Percentiles rank a stretch among this genome's conserved stretches.
Conservation (phyloP, 2,797 vertebrate species). For the Thalassophryne amazonica region DNA sequence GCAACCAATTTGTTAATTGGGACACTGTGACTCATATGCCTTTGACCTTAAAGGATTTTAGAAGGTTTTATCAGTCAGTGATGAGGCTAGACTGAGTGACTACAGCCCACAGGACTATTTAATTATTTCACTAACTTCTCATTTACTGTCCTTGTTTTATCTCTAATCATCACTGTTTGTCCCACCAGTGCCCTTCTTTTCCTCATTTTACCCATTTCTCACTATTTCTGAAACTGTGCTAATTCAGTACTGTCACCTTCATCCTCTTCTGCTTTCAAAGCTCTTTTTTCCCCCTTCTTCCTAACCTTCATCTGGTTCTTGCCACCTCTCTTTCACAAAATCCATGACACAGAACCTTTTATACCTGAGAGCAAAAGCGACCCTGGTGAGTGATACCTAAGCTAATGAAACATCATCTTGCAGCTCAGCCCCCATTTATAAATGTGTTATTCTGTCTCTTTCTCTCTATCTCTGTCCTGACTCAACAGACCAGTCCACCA, state of each 20-base stretch:
- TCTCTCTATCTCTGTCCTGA: slow-evolving; percentile 26
- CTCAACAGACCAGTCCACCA: slow-evolving; percentile 30
- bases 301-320: neutral
- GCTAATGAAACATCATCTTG: slow-evolving; percentile 67
- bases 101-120: slow-evolving; percentile 35
- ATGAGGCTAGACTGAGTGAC: slow-evolving; percentile 17
- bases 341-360: no score
- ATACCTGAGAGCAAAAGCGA: slow-evolving; percentile 37
- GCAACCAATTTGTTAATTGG: slow-evolving; percentile 67
- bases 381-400: slow-evolving; percentile 51
- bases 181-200: neutral
- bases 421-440: slow-evolving; percentile 26
- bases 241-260: slow-evolving; percentile 11
- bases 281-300: neutral
- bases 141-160: slow-evolving; percentile 1
- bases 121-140: slow-evolving; percentile 7
- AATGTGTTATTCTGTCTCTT: slow-evolving; percentile 12
- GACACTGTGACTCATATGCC: slow-evolving; percentile 64
- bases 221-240: neutral
- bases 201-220: neutral
- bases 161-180: slow-evolving; percentile 1
- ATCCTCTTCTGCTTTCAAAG: slow-evolving; percentile 1
- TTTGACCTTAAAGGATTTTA: slow-evolving; percentile 60
- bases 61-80: slow-evolving; percentile 37
- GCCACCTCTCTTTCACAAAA: no score